Base-by-base conservation (phyloP, 2,797 vertebrate genomes). In the Sardinella longiceps region DNA sequence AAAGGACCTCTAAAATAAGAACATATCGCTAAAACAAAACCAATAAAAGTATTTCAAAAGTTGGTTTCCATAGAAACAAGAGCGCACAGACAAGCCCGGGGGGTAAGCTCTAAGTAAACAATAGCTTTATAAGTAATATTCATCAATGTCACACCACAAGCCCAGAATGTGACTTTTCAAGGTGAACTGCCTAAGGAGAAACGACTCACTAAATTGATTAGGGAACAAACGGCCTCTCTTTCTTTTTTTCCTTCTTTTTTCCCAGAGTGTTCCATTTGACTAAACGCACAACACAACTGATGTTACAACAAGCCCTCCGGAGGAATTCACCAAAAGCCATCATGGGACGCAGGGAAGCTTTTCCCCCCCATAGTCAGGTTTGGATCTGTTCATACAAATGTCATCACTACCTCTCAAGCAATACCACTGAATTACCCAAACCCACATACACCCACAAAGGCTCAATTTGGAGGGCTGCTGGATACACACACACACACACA, bases 401-500 rank as follows among this genome's bases (percentile, higher is more conserved):
- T 12, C 10, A 63, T 28, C 60, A 11, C 9, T 63, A 28, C 25
- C 2, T 30, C 25, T 30, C 11, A 63, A 28, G 58, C 25, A 63
- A 4, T 28, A 63, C 25, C 25, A 63, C 58, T n/a, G n/a, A 60
- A 60, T 25, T 2, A 25, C 58, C 23, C 7, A 25, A 60, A 60
- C 6, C 5, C 5, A 51, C 14, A 50, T 1, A 51, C 11, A 12
- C n/a, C n/a, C 14, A 15, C 14, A 51, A 0, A 28, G 3, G 23
- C 10, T 28, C 10, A 2, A 28, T 25, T 28, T 28, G 25, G 23
- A 60, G 58, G 9, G 25, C 58, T 60, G 23, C 20, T n/a, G 5
- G 7, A 80, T 43, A 63, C 43, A 46, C 28, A 80, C 74, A 33
- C 81, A 12, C 80, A 46, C 50, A 80, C 56, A 84, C 53, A 66